Conservation (phyloP, 2,113 vertebrate genomes). For the Notiomystis cincta region DNA sequence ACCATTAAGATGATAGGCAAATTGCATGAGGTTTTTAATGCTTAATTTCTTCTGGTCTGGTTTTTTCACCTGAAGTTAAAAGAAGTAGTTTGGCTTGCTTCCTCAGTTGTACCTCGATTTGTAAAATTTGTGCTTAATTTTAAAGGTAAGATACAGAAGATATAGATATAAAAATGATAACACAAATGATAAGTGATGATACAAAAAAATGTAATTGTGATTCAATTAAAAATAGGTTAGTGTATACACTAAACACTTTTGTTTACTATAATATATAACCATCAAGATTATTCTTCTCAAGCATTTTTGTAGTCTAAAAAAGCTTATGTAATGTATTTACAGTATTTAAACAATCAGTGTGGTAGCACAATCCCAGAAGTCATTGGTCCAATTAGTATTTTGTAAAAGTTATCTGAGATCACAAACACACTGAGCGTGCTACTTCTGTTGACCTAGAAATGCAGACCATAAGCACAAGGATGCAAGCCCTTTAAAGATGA, state of each 20-base stretch:
- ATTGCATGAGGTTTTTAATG: background rate
- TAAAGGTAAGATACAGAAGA: background rate
- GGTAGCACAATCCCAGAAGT: background rate
- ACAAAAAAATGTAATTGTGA: background rate
- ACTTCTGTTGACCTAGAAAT: background rate
- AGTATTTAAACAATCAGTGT: background rate
- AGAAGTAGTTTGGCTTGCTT: background rate
- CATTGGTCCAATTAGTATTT: background rate
- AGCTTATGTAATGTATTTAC: background rate
- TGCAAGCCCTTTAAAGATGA: background rate
- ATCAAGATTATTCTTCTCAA: background rate
- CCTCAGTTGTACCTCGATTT: background rate
- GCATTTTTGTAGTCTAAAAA: background rate
- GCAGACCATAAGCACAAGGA: background rate
- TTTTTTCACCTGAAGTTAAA: background rate
- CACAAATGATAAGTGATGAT: background rate
- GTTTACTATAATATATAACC: background rate
- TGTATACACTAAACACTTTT: background rate
- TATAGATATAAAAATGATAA: background rate
- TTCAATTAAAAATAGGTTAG: conserved; percentile 13
- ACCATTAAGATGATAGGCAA: background rate
- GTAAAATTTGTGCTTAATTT: background rate
- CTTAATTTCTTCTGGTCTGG: fast-evolving
- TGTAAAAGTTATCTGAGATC: background rate
- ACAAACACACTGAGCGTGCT: background rate